These are phyloP conservation scores for Onchidella celtica DNA, from an alignment of 2,888 invertebrate species.

Conservation along the genomic window DNA sequence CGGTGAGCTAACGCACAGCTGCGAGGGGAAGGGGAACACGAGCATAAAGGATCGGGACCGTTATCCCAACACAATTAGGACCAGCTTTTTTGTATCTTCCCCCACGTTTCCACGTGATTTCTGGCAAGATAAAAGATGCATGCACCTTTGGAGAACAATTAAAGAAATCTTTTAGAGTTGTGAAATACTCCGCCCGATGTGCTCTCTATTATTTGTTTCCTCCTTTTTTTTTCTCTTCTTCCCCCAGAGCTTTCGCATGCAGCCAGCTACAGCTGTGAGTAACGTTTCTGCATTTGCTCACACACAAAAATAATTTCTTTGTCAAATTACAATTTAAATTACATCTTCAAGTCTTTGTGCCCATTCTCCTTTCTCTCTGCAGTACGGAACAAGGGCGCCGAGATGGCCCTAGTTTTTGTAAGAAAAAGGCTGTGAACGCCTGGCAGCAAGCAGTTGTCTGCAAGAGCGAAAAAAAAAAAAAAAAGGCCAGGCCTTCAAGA, in stretches of 20 bases:
- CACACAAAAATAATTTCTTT: conserved; percentile 41
- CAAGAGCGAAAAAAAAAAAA: conserved; percentile 8
- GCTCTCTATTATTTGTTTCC: no score
- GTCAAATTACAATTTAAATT: conserved; percentile 47
- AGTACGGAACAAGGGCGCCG: neutral
- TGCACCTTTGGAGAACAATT: conserved; percentile 36
- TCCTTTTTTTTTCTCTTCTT: no score
- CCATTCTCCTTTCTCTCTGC: conserved; percentile 16
- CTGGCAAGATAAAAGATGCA: conserved; percentile 47
- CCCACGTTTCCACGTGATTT: conserved; percentile 28
- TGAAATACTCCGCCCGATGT: conserved; percentile 24
- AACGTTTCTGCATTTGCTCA: conserved; percentile 8
- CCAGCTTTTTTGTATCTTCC: conserved; percentile 44
- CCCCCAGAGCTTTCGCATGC: neutral
- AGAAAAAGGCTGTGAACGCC: conserved; percentile 17
- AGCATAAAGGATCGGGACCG: conserved; percentile 27
- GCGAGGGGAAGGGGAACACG: neutral
- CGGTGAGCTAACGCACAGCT: conserved; percentile 40
- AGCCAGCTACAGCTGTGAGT: conserved; percentile 32
- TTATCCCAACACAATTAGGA: conserved; percentile 37
- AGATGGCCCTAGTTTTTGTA: conserved; percentile 25
- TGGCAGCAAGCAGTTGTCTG: conserved; percentile 23
- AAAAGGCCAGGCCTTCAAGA: neutral
- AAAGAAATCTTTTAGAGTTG: conserved; percentile 30
- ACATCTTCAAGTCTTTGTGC: conserved; percentile 36